Conservation (phyloP, 2,113 vertebrate species). For the Phylloscopus trochiloides region DNA sequence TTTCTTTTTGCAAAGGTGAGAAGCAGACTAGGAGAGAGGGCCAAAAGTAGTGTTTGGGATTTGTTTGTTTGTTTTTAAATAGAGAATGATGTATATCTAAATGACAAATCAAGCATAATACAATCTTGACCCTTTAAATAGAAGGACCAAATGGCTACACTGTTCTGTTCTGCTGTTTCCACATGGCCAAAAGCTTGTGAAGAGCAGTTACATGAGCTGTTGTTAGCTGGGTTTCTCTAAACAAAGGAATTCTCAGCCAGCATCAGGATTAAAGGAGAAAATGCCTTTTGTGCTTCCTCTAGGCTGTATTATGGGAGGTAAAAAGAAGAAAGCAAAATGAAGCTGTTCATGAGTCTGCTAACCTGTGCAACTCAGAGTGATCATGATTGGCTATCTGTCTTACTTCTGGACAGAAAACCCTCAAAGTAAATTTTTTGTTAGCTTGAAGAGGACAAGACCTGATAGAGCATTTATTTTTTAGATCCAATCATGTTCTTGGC, state of each 20-base stretch:
- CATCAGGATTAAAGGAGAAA: not conserved
- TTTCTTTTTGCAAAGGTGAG: not conserved
- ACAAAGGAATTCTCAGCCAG: not conserved
- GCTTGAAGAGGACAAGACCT: not conserved
- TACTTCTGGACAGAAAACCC: not conserved
- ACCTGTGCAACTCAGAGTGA: not conserved
- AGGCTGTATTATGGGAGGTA: not conserved
- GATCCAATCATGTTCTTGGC: not conserved
- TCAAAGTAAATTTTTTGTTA: not conserved
- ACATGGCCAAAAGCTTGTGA: not conserved
- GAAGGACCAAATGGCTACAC: not conserved
- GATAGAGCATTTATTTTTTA: not conserved
- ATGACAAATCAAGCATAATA: not conserved
- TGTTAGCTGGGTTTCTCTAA: not conserved
- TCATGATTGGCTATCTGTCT: not conserved
- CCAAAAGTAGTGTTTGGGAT: not conserved
- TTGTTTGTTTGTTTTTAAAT: not conserved
- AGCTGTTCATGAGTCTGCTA: not conserved
- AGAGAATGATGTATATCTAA: not conserved
- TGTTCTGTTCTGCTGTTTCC: not conserved
- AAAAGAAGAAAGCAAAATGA: not conserved
- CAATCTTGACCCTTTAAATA: not conserved
- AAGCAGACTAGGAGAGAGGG: not conserved
- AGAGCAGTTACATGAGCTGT: not conserved
- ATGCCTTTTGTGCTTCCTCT: not conserved